phyloP scores from a whole-genome alignment of 2,113 vertebrate genomes.

The Plectropomus leopardus region DNA sequence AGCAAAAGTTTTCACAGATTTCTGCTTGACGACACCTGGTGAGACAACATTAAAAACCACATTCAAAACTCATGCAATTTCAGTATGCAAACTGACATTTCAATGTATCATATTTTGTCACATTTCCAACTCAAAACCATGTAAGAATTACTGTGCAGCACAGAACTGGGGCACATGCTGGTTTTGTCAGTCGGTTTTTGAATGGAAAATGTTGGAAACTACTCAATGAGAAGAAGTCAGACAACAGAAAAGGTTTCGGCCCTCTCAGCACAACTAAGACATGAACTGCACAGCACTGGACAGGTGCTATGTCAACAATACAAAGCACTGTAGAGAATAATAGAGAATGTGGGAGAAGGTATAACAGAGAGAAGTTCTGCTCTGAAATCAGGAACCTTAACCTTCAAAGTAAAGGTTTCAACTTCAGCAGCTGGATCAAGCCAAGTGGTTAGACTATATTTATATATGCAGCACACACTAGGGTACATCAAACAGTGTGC shows the following conservation, averaged over 20 bases:
- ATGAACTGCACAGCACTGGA: constrained; percentile 23
- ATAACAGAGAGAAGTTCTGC: not conserved
- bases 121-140: not conserved
- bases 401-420: not conserved
- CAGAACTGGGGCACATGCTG: not conserved
- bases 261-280: constrained; percentile 50
- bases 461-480: not conserved
- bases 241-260: constrained; percentile 29
- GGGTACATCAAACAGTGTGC: not conserved
- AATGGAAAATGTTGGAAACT: constrained; percentile 21
- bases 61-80: not conserved
- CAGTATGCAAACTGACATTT: not conserved
- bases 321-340: constrained; percentile 41
- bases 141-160: not conserved
- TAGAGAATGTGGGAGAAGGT: constrained; percentile 54
- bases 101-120: not conserved
- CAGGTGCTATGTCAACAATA: not conserved
- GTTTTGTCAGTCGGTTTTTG: not conserved
- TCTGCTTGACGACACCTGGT: too few species aligned
- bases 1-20: too few species aligned
- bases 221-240: constrained; percentile 4
- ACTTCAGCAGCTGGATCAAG: not conserved
- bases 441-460: not conserved
- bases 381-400: constrained; percentile 1
- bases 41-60: not conserved